Base-by-base conservation (phyloP, 37 sponge, comb jelly and placozoan genomes). In the Cliona cf. orientalis region DNA sequence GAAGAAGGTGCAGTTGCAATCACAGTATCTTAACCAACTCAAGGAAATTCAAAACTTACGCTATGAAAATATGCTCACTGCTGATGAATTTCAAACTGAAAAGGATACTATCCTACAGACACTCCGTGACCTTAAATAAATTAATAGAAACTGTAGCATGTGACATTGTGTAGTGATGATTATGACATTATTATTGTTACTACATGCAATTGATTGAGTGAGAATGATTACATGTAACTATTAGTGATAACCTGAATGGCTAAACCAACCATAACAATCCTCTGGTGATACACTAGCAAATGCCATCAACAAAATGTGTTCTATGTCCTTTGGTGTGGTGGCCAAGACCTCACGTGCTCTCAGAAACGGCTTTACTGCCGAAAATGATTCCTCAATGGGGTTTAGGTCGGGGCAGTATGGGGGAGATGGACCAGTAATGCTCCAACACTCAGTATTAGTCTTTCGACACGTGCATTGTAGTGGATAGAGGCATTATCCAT, bases 401-500 rank as follows among this genome's bases (percentile, higher is more conserved):
- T 72, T 72, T 21, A 72, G 55, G 26, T 72, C 73, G 9, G 73
- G 73, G 33, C 55, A 32, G 25, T 72, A 72, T 25, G 73, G 73
- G 6, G 73, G 55, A 72, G 25, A 55, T 29, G 45, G 32, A 72
- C 55, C 9, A 72, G 11, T 12, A 72, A 46, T 46, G 73, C 73
- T 46, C 73, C 73, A 46, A 72, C 55, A 45, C 73, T 72, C 11
- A 3, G 3, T 46, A 72, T n/a, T 4, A 72, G 73, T 7, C 25
- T 28, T 28, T 28, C 45, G 40, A 35, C 42, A 12, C 42, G 7
- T 14, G 7, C 69, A 34, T 35, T 5, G 36, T 76, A 59, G 29
- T 76, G 77, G 25, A 76, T 61, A 33, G 77, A 76, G 1, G 77
- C 77, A 45, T 76, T 76, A 28, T 76, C 77, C 43, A 76, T 21